Base-by-base conservation (phyloP, 1,140 invertebrate genomes). In the Megalonaias nervosa region DNA sequence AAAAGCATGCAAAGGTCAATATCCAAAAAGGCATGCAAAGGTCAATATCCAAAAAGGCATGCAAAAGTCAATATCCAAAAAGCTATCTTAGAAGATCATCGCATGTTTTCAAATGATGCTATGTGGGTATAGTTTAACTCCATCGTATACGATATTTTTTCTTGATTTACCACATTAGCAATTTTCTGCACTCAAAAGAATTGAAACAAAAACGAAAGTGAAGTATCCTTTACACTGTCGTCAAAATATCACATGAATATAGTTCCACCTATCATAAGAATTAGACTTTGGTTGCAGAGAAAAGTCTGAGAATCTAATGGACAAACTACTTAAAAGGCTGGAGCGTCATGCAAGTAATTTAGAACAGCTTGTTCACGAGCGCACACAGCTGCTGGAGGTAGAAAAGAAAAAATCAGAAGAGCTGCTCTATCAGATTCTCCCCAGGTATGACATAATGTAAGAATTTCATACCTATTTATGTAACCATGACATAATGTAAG, bases 311-410 rank as follows among this genome's bases (percentile, higher is more conserved):
- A 97, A 97, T 89, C 96, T 98, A 83, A 95, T 97, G 48, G 97
- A 98, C 89, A 97, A 95, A 15, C 96, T 98, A 95, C 96, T 97
- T 86, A 95, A 96, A 93, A 96, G 97, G 95, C 91, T 98, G 81
- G 96, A 98, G 89, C 97, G 97, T 87, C 97, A 98, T 90, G 96
- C 96, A 23, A 97, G 97, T 90, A 97, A 97, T 92, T 91, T 98
- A 85, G 96, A 97, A 90, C 95, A 97, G 84, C 88, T 97, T 31
- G 97, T 98, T 81, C 93, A 95, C 58, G 96, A 97, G 84, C 92
- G 96, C 77, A 98, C 96, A 6, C 95, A 96, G 75, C 95, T 97
- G 86, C 91, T 97, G 74, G 95, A 96, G 84, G 94, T 96, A 91
- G 96, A 97, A 91, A 96, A 97, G 91, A 97, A 96, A 91, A 97